Evolutionary conservation across 2,888 invertebrate genomes (phyloP).

Genomic region (Unio delphinus): DNA sequence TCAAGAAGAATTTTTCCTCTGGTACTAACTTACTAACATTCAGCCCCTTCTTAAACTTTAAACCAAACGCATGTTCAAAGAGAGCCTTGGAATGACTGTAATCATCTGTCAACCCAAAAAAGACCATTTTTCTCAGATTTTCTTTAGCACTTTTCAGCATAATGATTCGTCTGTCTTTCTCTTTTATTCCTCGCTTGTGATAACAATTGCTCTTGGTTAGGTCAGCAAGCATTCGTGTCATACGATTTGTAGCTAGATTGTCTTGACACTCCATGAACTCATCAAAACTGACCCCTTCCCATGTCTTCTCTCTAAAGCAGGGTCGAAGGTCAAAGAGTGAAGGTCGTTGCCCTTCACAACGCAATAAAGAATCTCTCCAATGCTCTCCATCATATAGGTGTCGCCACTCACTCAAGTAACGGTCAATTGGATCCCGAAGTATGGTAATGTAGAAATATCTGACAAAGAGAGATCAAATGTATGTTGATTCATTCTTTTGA

Average conservation of each 20-base stretch:
- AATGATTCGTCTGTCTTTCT: not conserved
- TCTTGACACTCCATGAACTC: slow-evolving; percentile 34
- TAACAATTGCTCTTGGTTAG: slow-evolving; percentile 29
- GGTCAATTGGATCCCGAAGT: slow-evolving; percentile 23
- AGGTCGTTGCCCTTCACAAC: slow-evolving; percentile 19
- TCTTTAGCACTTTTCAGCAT: slow-evolving; percentile 20
- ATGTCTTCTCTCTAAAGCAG: slow-evolving; percentile 23
- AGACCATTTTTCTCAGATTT: slow-evolving; percentile 22
- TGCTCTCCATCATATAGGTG: slow-evolving; percentile 24
- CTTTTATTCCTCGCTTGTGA: slow-evolving; percentile 11
- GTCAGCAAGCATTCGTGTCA: slow-evolving; percentile 34
- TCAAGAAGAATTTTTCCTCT: slow-evolving; percentile 15
- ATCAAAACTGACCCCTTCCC: slow-evolving; percentile 21
- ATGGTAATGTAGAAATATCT: slow-evolving; percentile 24
- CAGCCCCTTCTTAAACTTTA: slow-evolving; percentile 23
- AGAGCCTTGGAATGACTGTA: slow-evolving; percentile 21
- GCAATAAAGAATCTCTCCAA: slow-evolving; percentile 26
- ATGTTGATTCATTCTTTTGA: too few relatives aligned
- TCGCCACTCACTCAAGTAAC: slow-evolving; percentile 33
- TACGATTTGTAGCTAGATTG: slow-evolving; percentile 32
- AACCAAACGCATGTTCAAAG: slow-evolving; percentile 30
- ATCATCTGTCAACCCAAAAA: slow-evolving; percentile 26
- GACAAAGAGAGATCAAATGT: not conserved
- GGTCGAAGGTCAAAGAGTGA: slow-evolving; percentile 27
- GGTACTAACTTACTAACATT: slow-evolving; percentile 10